Base-by-base conservation (phyloP, 2,888 invertebrate genomes). In the Sinotaia quadrata region DNA sequence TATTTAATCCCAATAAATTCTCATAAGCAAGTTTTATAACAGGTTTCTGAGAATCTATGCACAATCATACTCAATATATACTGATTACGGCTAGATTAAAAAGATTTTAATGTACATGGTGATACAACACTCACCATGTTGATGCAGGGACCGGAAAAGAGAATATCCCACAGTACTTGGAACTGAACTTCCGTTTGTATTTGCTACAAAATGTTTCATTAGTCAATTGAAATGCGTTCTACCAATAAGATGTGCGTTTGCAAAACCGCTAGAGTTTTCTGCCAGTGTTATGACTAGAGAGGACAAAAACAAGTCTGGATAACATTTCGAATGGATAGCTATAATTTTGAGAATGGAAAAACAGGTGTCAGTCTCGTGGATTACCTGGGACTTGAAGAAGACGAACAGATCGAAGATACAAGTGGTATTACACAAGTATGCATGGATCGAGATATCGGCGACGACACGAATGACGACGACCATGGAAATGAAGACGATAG, bases 391-490 rank as follows among this genome's bases (percentile, higher is more conserved):
- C 61, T 70, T 51, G 73, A 73, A 31, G 73, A 73, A 44, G 68
- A 73, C 52, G 73, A 73, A 58, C 66, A 68, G 36, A 47, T 70
- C 15, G 68, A 70, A 34, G 77, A 77, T 56, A 60, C 71, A 37
- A 75, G 75, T 66, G 69, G 70, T 5, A 72, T 77, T 34, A 77
- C 77, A 18, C 75, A 74, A 59, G 75, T 77, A 21, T 77, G 72
- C 68, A 69, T 77, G 63, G 72, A 75, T 15, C 47, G 65, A n/a
- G 67, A 74, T 8, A 34, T 51, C 18, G 57, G 44, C 31, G 61
- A 58, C 36, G 21, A 54, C 12, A 54, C 34, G 31, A 52, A 34
- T 21, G 47, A 49, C 33, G 58, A 36, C 34, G 47, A 31, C 29
- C 65, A 44, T 33, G 33, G 37, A 2, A 27, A 18, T 54, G 12